Conservation (phyloP, 1,140 invertebrate species). For the Zaprionus lachaisei region DNA sequence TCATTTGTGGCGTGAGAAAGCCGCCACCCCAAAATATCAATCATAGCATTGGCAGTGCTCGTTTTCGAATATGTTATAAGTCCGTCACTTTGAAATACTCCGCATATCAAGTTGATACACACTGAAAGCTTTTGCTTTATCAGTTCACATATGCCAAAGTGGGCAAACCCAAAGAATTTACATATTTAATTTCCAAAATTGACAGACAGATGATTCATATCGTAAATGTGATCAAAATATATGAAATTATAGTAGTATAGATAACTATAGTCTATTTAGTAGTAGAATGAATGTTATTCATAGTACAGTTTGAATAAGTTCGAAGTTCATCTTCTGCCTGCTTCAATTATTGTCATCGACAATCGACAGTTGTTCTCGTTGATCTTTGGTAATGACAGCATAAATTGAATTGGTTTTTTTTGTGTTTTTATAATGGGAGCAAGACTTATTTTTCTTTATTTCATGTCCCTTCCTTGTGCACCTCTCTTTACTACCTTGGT, state of each 20-base stretch:
- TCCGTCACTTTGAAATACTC: background rate
- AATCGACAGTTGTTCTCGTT: background rate
- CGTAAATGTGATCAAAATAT: background rate
- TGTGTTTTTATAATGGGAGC: background rate
- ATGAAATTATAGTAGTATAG: background rate
- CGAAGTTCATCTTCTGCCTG: too few species aligned
- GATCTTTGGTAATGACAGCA: background rate
- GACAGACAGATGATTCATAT: background rate
- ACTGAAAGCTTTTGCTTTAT: background rate
- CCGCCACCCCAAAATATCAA: slow-evolving; percentile 6
- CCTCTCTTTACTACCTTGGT: background rate
- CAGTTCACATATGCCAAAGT: background rate
- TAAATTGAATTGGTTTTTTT: background rate
- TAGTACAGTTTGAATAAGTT: too few species aligned
- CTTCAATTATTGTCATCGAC: too few species aligned
- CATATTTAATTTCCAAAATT: background rate
- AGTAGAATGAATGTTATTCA: too few species aligned
- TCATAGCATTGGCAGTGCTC: background rate
- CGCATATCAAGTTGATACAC: slow-evolving; percentile 1
- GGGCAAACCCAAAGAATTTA: background rate
- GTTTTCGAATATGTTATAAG: background rate
- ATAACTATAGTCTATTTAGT: too few species aligned
- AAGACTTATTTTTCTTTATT: background rate
- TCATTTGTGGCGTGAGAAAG: slow-evolving; percentile 20
- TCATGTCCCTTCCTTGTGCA: background rate